Evolutionary conservation across 2,888 invertebrate genomes (phyloP).

Genomic region (Xestia c-nigrum): DNA sequence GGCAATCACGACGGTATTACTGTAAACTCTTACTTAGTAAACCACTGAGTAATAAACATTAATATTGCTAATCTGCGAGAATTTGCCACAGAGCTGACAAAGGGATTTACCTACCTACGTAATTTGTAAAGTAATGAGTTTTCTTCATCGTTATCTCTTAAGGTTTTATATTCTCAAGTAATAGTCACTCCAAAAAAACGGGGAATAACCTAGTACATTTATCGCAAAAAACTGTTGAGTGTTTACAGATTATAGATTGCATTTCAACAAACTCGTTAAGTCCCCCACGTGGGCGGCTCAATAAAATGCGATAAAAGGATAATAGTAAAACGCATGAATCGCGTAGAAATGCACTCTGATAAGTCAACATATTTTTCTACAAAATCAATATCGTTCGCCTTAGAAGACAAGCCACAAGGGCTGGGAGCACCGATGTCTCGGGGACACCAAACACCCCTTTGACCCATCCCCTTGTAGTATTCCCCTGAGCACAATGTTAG

Average conservation of each 20-base stretch:
- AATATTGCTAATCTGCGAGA: conserved; percentile 51
- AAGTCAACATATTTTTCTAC: conserved; percentile 66
- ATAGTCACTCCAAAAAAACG: not conserved
- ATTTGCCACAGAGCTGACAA: conserved; percentile 47
- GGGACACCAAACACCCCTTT: conserved; percentile 77
- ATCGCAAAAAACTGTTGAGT: not conserved
- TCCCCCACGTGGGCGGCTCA: conserved; percentile 24
- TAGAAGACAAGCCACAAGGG: conserved; percentile 76
- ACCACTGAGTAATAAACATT: conserved; percentile 58
- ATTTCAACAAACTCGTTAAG: conserved; percentile 34
- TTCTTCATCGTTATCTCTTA: conserved; percentile 30
- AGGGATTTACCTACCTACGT: conserved; percentile 36
- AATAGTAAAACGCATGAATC: conserved; percentile 33
- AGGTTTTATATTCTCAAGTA: conserved; percentile 30
- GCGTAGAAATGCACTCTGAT: conserved; percentile 42
- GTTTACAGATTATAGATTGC: conserved; percentile 29
- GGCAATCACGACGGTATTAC: conserved; percentile 54
- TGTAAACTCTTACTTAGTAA: conserved; percentile 55
- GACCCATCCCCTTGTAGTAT: conserved; percentile 79
- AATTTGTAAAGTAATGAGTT: conserved; percentile 37
- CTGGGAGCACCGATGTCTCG: conserved; percentile 77
- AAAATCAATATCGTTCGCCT: conserved; percentile 81
- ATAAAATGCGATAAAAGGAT: conserved; percentile 43
- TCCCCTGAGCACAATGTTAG: conserved; percentile 82
- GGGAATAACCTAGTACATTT: not conserved